Base-by-base conservation (phyloP, 1,140 invertebrate species). In the Stegodyphus mimosarum region DNA sequence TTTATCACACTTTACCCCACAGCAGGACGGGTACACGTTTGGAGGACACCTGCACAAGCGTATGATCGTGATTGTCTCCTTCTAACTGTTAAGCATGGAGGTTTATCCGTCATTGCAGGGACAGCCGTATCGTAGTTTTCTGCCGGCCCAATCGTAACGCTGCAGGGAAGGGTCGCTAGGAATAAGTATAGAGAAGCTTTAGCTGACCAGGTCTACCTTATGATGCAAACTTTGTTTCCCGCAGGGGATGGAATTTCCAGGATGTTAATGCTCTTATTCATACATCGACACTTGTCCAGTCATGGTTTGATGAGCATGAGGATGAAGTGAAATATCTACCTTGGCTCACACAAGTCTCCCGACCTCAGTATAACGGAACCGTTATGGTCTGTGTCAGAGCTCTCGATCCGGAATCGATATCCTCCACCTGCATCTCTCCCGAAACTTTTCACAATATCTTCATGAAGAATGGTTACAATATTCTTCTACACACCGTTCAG, bases 321-420 rank as follows among this genome's bases (percentile, higher is more conserved):
- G 63, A 69, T 70, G 77, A 80, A 51, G 6, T 67, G 10, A 11
- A 80, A 80, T 66, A 80, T 53, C 77, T 70, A 7, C 15, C 18
- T n/a, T 80, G 77, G 64, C 77, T 66, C n/a, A 17, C 77, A 67
- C 77, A n/a, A 80, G 51, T 67, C 66, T 10, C 51, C 77, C 49
- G 77, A 80, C 55, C 66, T 69, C 33, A 80, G 70, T 69, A 70
- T 80, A 49, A 80, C 53, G 50, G 77, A 69, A 70, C 66, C 52
- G 51, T 80, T 80, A 18, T 69, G 77, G 77, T 63, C 55, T 51
- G 70, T 67, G 69, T 69, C 70, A 60, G 77, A 80, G 66, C 33
- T 7, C 7, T 49, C 33, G n/a, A 48, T 72, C 6, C 70, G 70
- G 33, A 72, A 51, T 72, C 33, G 70, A 51, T 50, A 49, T 72